Conservation (phyloP, 2,113 vertebrate species). For the Periophthalmus modestus region DNA sequence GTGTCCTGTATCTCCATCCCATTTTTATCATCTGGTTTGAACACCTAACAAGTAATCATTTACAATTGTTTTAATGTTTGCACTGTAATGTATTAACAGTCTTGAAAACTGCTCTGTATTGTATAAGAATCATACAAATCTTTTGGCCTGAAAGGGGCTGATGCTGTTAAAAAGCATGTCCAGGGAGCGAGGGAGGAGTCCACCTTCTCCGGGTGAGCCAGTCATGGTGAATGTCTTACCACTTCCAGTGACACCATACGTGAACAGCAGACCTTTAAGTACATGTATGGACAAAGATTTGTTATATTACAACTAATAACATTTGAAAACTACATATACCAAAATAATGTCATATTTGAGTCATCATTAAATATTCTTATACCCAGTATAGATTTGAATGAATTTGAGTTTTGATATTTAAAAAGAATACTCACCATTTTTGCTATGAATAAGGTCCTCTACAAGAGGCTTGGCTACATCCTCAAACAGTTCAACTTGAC, state of each 20-base stretch:
- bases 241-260: constrained; percentile 94
- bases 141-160: constrained; percentile 88
- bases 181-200: constrained; percentile 90
- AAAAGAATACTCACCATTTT: constrained; percentile 82
- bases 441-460: constrained; percentile 91
- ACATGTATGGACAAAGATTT: no score
- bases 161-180: constrained; percentile 98
- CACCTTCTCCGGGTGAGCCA: constrained; percentile 89
- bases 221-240: constrained; percentile 98
- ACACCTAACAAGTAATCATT: constrained; percentile 79
- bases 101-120: background rate
- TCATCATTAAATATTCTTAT: no score
- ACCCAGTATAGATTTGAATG: no score
- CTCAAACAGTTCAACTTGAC: constrained; percentile 88
- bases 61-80: background rate
- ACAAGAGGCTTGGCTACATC: constrained; percentile 88
- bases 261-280: constrained; percentile 87
- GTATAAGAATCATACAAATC: constrained; percentile 81
- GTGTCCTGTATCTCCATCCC: constrained; percentile 92
- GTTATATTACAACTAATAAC: no score
- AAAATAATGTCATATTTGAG: no score
- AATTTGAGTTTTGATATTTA: background rate
- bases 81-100: background rate
- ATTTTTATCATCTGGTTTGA: constrained; percentile 95
- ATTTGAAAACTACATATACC: no score